Percentiles rank a stretch among this genome's conserved stretches.
Conservation (phyloP, 2,888 invertebrate genomes). For the Amiota mariae region DNA sequence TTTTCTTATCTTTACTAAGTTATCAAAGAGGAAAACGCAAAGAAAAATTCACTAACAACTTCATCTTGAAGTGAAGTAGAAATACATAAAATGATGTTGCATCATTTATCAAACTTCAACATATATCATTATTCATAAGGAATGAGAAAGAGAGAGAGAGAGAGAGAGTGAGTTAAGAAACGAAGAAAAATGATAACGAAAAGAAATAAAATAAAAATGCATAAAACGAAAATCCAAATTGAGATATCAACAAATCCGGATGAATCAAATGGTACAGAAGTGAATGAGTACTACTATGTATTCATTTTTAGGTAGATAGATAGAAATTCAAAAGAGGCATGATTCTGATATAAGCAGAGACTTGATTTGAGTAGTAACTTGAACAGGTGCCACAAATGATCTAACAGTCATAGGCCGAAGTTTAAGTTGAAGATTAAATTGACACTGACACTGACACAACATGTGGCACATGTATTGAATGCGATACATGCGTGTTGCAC, state of each 20-base stretch:
- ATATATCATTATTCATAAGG: constrained; percentile 8
- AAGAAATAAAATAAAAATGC: constrained; percentile 2
- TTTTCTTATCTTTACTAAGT: too few species aligned
- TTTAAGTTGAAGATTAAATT: not conserved
- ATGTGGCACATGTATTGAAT: constrained; percentile 1
- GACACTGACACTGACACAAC: not conserved
- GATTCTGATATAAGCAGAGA: not conserved
- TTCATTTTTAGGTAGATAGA: too few species aligned
- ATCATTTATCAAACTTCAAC: constrained; percentile 28
- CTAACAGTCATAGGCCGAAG: not conserved
- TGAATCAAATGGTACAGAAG: not conserved
- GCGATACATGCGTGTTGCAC: not conserved
- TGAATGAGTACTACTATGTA: too few species aligned
- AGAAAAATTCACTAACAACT: constrained; percentile 4
- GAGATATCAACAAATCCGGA: not conserved
- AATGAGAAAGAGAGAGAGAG: not conserved
- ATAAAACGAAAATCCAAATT: not conserved
- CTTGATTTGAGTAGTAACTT: not conserved
- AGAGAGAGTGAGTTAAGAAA: too few species aligned
- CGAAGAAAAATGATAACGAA: not conserved
- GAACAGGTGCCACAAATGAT: not conserved
- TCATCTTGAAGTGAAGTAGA: not conserved
- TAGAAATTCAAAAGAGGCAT: not conserved
- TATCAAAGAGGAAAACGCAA: not conserved
- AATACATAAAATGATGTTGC: constrained; percentile 10